Evolutionary conservation across 2,113 vertebrate species (phyloP).

Genomic region (Romanogobio albipinnatus): DNA sequence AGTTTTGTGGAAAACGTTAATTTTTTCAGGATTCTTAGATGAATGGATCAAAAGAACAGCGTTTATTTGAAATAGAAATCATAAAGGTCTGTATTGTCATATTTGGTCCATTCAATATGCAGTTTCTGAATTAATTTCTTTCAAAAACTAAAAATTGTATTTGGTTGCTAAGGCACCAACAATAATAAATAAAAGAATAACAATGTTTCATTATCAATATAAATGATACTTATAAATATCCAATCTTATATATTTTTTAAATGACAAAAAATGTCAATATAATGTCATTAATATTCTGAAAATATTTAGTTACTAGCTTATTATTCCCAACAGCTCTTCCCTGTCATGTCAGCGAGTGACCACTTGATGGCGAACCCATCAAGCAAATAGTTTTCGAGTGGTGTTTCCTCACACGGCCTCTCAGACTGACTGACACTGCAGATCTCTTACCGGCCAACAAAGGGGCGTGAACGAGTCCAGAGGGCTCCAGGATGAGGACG

Average conservation of each 20-base stretch:
- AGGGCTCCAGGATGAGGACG: slow-evolving; percentile 88
- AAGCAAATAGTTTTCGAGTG: not conserved
- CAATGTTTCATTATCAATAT: not conserved
- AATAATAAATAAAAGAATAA: not conserved
- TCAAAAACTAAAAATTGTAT: no score
- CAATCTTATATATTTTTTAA: no score
- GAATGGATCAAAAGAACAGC: no score
- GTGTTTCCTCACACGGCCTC: not conserved
- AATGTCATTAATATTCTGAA: not conserved
- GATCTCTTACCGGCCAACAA: slow-evolving; percentile 83
- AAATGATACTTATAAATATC: not conserved
- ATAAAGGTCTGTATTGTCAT: no score
- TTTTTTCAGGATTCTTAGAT: no score
- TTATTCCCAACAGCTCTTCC: not conserved
- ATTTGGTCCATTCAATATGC: no score
- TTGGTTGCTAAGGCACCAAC: no score
- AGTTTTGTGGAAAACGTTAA: no score
- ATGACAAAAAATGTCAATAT: no score
- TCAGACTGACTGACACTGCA: not conserved
- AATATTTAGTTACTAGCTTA: not conserved
- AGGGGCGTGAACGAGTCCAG: slow-evolving; percentile 77
- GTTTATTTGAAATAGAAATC: no score
- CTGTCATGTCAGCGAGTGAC: not conserved
- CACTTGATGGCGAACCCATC: slow-evolving; percentile 61
- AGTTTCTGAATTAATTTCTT: no score